A percentile compares a stretch with the other conserved stretches of the same genome.
phyloP scores from a whole-genome alignment of 2,888 invertebrate genomes.

The Melanargia galathea region DNA sequence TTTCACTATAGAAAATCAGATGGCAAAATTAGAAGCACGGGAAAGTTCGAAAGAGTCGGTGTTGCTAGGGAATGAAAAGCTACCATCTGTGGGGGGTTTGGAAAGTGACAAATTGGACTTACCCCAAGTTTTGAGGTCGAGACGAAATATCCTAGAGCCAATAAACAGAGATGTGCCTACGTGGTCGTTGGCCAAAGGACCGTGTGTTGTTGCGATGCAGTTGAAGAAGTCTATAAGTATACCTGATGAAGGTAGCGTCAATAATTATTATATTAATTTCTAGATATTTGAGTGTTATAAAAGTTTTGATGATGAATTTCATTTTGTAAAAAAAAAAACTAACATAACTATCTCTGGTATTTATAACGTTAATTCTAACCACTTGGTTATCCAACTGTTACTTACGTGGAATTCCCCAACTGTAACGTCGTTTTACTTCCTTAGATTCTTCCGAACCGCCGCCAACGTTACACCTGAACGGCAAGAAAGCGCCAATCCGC shows the following conservation, averaged over 20 bases:
- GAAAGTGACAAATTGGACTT: slow-evolving; percentile 50
- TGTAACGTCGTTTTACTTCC: no score
- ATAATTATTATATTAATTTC: no score
- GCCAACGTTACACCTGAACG: slow-evolving; percentile 47
- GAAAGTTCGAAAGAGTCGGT: slow-evolving; percentile 41
- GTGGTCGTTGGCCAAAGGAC: slow-evolving; percentile 77
- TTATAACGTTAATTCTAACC: no score
- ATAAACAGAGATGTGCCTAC: slow-evolving; percentile 65
- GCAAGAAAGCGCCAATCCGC: slow-evolving; percentile 66
- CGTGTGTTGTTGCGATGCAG: slow-evolving; percentile 67
- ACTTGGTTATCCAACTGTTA: no score
- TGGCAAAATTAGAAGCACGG: slow-evolving; percentile 58
- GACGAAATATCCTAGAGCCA: slow-evolving; percentile 72
- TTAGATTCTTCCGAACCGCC: slow-evolving; percentile 28
- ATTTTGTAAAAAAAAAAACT: no score
- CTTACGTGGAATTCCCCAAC: no score
- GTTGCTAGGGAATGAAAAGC: slow-evolving; percentile 49
- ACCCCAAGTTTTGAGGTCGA: slow-evolving; percentile 62
- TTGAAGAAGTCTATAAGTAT: slow-evolving; percentile 48
- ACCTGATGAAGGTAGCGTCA: slow-evolving; percentile 45
- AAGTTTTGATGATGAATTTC: no score
- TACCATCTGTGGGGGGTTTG: slow-evolving; percentile 39
- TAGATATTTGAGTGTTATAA: no score
- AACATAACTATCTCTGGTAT: no score
- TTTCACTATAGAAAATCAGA: slow-evolving; percentile 69